Percentiles rank a stretch among this genome's conserved stretches.
These are phyloP conservation scores for Parus major DNA, from an alignment of 2,113 vertebrate species.

Conservation along the genomic window DNA sequence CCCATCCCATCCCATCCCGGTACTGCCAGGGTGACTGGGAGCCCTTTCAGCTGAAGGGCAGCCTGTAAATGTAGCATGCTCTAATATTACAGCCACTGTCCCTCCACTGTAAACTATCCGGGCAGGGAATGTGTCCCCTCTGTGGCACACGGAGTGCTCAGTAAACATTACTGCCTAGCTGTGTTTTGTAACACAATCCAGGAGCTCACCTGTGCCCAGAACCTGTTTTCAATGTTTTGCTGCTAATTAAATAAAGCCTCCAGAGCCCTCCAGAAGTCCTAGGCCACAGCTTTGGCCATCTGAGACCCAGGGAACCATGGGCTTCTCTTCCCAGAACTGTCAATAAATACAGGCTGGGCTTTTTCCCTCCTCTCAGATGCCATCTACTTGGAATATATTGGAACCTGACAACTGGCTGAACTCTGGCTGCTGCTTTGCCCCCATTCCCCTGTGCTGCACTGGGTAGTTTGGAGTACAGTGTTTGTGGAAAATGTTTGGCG, in stretches of 20 bases:
- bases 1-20: not conserved
- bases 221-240: not conserved
- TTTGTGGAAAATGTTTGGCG: not conserved
- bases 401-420: not conserved
- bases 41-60: not conserved
- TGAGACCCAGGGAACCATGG: fast-evolving
- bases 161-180: not conserved
- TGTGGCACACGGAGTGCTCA: fast-evolving
- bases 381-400: not conserved
- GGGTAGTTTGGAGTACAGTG: not conserved
- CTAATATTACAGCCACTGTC: not conserved
- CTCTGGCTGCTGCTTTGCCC: not conserved
- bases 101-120: not conserved
- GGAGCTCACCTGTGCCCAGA: slow-evolving; percentile 30
- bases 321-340: not conserved
- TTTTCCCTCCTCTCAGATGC: not conserved
- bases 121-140: not conserved
- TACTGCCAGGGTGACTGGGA: not conserved
- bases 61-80: not conserved
- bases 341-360: not conserved
- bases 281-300: not conserved
- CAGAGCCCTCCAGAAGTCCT: not conserved
- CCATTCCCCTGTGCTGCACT: not conserved
- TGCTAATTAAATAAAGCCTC: slow-evolving; percentile 9
- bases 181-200: not conserved